Base-by-base conservation (phyloP, 2,797 vertebrate genomes). In the Coregonus sp. region DNA sequence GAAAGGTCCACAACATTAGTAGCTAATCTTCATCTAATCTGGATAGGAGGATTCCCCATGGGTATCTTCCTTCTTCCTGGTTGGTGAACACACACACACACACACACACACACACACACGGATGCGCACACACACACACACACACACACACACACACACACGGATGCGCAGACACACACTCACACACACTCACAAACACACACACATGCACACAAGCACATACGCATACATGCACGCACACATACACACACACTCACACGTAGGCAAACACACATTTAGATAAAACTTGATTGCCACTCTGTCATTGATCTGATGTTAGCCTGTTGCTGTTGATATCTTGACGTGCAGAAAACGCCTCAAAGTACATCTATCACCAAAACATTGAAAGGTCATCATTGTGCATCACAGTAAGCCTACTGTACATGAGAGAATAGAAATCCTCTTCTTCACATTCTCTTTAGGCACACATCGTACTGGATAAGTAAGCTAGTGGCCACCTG, bases 11-110 rank as follows among this genome's bases (percentile, higher is more conserved):
- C 6, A 31, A 63, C 72, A 65, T 77, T 65, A 40, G 9, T 14
- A 18, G 66, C 65, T 78, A 52, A 81, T 78, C 69, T 70, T n/a
- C 4, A 70, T 84, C 73, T 61, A 78, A 37, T 76, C 1, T 52
- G 18, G 20, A 51, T 69, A 54, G 18, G 15, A 12, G 18, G 18
- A 61, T 35, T 76, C 4, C 40, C 37, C 6, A 0, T 70, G 69
- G 69, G n/a, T 20, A 50, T 70, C 14, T 35, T 69, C 35, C 66
- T 78, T 35, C 54, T 37, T 70, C 12, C 4, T 50, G 40, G 25
- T 59, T 25, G 31, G 14, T 14, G 6, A 18, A 31, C 40, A 74
- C 33, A 25, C 5, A 33, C 31, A 33, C 20, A 14, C 20, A 20
- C 6, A 52, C 31, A 33, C 20, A 14, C 20, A 20, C 6, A 52